Base-by-base conservation (phyloP, 2,797 vertebrate genomes). In the Halcyon chelicuti region DNA sequence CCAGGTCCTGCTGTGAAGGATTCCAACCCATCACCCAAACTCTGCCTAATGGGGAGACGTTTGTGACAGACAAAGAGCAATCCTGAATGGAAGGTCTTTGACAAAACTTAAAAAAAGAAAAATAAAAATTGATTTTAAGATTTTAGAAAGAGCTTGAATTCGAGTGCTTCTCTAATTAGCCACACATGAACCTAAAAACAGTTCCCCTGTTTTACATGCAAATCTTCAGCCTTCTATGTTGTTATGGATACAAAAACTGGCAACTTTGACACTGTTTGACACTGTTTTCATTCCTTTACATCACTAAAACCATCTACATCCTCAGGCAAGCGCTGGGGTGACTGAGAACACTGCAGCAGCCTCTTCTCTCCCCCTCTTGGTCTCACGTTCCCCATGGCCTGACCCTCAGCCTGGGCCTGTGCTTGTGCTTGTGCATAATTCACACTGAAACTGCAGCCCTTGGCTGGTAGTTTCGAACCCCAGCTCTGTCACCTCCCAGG, bases 321-420 rank as follows among this genome's bases (percentile, higher is more conserved):
- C 26, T 28, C 15, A 4, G 28, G 8, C 9, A 51, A 31, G 54
- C 1, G 6, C 49, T 51, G 31, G 21, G 8, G 29, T 9, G 28
- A 33, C 58, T 22, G 54, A 2, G 11, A 39, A 37, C 9, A 28
- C 39, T 2, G 0, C 46, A 42, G 31, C 47, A 78, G 67, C 60
- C 10, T 54, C 46, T n/a, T 10, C 22, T 19, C 15, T 21, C 28
- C n/a, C 46, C 7, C 0, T 2, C 29, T 18, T 28, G 9, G 23
- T 51, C 49, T 51, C 26, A 51, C 14, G 23, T 51, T 23, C 49
- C 49, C 49, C 44, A 5, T 39, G 11, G 9, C 31, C n/a, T 13
- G 10, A 5, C 26, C 47, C 15, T 17, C 51, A 52, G 28, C 51
- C 51, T 29, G 51, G 16, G 16, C 51, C 28, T 54, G 6, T 9